phyloP scores from a whole-genome alignment of 2,888 invertebrate genomes.

The Linnaemya vulpina region DNA sequence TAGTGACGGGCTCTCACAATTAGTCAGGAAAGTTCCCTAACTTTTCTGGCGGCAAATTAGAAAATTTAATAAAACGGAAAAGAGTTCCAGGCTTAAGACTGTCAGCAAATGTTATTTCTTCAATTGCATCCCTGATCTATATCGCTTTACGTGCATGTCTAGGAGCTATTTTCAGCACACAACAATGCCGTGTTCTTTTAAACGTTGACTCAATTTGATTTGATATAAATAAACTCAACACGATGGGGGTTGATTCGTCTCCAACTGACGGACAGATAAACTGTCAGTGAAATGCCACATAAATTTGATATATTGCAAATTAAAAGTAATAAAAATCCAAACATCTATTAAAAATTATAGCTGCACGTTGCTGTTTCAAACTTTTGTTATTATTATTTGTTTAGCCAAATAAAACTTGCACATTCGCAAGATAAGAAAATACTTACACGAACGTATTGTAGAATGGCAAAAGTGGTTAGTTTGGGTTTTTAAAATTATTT shows the following conservation, averaged over 20 bases:
- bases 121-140: not conserved
- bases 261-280: slow-evolving; percentile 33
- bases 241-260: slow-evolving; percentile 55
- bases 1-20: too few species aligned
- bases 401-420: slow-evolving; percentile 10
- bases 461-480: not conserved
- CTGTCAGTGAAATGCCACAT: slow-evolving; percentile 46
- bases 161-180: not conserved
- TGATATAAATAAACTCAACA: not conserved
- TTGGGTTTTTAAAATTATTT: not conserved
- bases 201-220: slow-evolving; percentile 19
- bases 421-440: slow-evolving; percentile 19
- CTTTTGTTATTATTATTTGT: not conserved
- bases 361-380: slow-evolving; percentile 9
- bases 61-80: too few species aligned
- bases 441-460: not conserved
- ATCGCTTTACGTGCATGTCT: not conserved
- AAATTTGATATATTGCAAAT: slow-evolving; percentile 79
- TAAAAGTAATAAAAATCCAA: slow-evolving; percentile 77
- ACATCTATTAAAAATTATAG: slow-evolving; percentile 76
- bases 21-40: too few species aligned
- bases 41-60: too few species aligned
- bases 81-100: not conserved
- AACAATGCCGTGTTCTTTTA: not conserved
- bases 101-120: not conserved